These are phyloP conservation scores for Oryzias sinensis DNA, from an alignment of 2,797 vertebrate species.

Conservation along the genomic window DNA sequence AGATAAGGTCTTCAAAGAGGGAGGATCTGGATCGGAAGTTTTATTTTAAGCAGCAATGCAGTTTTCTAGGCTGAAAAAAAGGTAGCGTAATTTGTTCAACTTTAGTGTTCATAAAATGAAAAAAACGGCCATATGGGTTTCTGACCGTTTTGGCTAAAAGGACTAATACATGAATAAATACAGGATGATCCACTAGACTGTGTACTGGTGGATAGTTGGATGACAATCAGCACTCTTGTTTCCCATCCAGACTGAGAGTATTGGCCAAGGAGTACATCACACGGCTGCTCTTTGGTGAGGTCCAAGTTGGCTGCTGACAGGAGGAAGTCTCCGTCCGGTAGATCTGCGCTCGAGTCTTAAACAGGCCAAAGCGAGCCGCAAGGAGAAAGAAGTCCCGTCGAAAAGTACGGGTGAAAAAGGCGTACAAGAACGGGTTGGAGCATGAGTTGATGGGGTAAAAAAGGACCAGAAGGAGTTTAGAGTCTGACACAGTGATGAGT, in stretches of 20 bases:
- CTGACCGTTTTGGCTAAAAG: background rate
- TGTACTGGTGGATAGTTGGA: conserved; percentile 3
- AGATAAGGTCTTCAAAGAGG: background rate
- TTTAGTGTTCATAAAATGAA: background rate
- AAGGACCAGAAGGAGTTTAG: conserved; percentile 93
- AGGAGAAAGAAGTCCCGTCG: conserved; percentile 92
- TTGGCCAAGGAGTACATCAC: conserved; percentile 80
- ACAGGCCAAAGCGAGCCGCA: conserved; percentile 89
- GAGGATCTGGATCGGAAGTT: background rate
- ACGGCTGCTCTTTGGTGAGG: conserved; percentile 77
- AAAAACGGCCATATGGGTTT: background rate
- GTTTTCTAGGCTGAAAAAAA: background rate
- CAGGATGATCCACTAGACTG: background rate
- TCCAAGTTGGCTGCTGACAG: conserved; percentile 81
- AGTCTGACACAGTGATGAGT: conserved; percentile 92
- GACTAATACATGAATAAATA: background rate
- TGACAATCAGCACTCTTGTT: conserved; percentile 45
- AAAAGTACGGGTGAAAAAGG: conserved; percentile 93
- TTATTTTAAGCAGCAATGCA: background rate
- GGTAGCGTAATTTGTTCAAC: background rate
- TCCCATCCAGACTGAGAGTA: conserved; percentile 46
- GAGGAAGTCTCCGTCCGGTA: conserved; percentile 90
- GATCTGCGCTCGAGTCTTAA: conserved; percentile 86
- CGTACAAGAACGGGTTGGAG: conserved; percentile 95
- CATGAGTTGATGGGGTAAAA: conserved; percentile 99